Evolutionary conservation across 2,797 vertebrate genomes (phyloP).

Genomic region (Microcaecilia unicolor): DNA sequence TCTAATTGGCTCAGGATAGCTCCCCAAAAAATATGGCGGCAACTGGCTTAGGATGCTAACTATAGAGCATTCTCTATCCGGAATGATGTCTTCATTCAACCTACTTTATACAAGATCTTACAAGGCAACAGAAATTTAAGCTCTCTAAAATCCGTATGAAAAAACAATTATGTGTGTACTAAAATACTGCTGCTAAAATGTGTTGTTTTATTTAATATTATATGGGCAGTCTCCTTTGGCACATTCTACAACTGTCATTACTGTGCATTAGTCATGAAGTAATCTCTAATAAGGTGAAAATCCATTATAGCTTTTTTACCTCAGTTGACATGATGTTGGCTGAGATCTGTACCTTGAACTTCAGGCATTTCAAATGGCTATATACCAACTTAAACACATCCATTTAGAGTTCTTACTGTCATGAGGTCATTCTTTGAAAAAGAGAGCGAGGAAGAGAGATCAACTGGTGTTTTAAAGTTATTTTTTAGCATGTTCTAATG

Average conservation of each 20-base stretch:
- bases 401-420: slow-evolving; percentile 28
- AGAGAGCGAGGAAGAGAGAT: slow-evolving; percentile 31
- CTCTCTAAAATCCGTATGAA: too few relatives aligned
- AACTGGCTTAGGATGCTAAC: too few relatives aligned
- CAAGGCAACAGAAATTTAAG: too few relatives aligned
- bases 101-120: too few relatives aligned
- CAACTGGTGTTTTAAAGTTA: slow-evolving; percentile 34
- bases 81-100: too few relatives aligned
- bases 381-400: slow-evolving; percentile 53
- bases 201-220: slow-evolving; percentile 22
- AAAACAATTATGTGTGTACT: too few relatives aligned
- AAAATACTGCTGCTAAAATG: slow-evolving; percentile 33
- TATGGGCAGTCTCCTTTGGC: slow-evolving; percentile 35
- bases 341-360: slow-evolving; percentile 15
- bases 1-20: too few relatives aligned
- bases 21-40: too few relatives aligned
- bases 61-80: too few relatives aligned
- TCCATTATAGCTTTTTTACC: slow-evolving; percentile 39
- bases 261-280: slow-evolving; percentile 37
- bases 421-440: slow-evolving; percentile 42
- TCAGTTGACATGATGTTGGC: slow-evolving; percentile 41
- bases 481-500: slow-evolving; percentile 30
- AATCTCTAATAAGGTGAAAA: slow-evolving; percentile 54
- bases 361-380: slow-evolving; percentile 45
- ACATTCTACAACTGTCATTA: slow-evolving; percentile 14